Evolutionary conservation across 2,888 invertebrate genomes (phyloP), one percentile per base, ranked within the genome.

Genomic region (Eupithecia exiguata): DNA sequence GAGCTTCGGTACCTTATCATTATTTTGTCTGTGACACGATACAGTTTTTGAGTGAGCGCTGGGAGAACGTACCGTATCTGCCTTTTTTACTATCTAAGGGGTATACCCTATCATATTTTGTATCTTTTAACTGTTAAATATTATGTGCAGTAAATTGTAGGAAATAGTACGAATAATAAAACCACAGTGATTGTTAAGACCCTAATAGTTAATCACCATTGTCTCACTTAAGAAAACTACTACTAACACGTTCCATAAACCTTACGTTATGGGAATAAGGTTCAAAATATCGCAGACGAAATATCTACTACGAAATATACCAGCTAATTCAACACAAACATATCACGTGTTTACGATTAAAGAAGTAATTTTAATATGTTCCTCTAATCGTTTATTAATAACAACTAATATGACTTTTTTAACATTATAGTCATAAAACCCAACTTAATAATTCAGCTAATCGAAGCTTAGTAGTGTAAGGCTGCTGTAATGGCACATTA

Each of bases 351-450:
- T 36, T 66, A 79, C 71, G 78, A 79, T 68, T 65, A 68, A n/a
- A 70, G 53, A 66, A 74, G 65, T 71, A 46, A 53, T 77, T 75
- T 74, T 49, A 46, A 67, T 43, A 14, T 73, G 49, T 69, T 72
- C 35, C 62, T 73, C 43, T 74, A 78, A 75, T 77, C 74, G 63
- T 71, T 69, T 73, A 76, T 73, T 67, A 75, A 79, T 70, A 76
- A 67, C 40, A 9, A 69, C 63, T 74, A 78, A 75, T 75, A 74
- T 73, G 43, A 63, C 74, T 77, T 71, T 76, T 74, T 70, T 30
- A 71, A 71, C 66, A 69, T 74, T 74, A 69, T 38, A 74, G 70
- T 72, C 69, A 69, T 77, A 72, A 71, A 75, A 67, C 66, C 43
- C 46, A 46, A 40, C 67, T 66, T 71, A 62, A 63, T 69, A 53